These are phyloP conservation scores for Xiphias gladius DNA, from an alignment of 2,113 vertebrate species.

Conservation along the genomic window DNA sequence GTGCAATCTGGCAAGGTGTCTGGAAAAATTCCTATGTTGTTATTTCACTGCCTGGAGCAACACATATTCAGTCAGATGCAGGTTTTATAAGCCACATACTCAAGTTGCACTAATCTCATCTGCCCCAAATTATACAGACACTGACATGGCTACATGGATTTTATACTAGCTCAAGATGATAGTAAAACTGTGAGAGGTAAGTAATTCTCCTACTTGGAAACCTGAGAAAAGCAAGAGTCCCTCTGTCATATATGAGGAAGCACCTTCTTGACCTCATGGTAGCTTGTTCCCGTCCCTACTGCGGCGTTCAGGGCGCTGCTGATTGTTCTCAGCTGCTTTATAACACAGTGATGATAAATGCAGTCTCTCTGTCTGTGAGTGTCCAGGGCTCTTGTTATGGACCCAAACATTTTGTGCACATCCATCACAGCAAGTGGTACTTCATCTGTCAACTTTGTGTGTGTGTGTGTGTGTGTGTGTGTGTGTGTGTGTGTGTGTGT, in stretches of 20 bases:
- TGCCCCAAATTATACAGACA: not conserved
- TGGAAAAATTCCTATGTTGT: slow-evolving; percentile 51
- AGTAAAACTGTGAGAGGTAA: not conserved
- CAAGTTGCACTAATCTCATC: not conserved
- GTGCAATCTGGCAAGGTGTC: slow-evolving; percentile 37
- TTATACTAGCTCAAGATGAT: not conserved
- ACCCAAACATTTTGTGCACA: slow-evolving; percentile 20
- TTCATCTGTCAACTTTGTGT: slow-evolving; percentile 62
- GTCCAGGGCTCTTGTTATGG: slow-evolving; percentile 28
- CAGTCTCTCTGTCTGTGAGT: slow-evolving; percentile 12
- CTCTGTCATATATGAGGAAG: slow-evolving; percentile 44
- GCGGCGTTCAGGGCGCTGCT: slow-evolving; percentile 17
- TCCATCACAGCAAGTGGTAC: slow-evolving; percentile 34
- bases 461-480: slow-evolving; percentile 9
- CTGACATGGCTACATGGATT: not conserved
- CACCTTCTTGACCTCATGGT: slow-evolving; percentile 58
- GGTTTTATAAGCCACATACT: slow-evolving; percentile 39
- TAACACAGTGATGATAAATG: slow-evolving; percentile 54
- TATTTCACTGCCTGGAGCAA: slow-evolving; percentile 43
- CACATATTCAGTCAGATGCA: slow-evolving; percentile 22
- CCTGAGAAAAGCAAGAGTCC: slow-evolving; percentile 2
- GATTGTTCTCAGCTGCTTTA: slow-evolving; percentile 62
- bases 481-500: slow-evolving; percentile 32
- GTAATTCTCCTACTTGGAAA: not conserved
- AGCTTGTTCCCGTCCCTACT: slow-evolving; percentile 7